phyloP scores from a whole-genome alignment of 2,888 invertebrate species.

The Abrostola tripartita region DNA sequence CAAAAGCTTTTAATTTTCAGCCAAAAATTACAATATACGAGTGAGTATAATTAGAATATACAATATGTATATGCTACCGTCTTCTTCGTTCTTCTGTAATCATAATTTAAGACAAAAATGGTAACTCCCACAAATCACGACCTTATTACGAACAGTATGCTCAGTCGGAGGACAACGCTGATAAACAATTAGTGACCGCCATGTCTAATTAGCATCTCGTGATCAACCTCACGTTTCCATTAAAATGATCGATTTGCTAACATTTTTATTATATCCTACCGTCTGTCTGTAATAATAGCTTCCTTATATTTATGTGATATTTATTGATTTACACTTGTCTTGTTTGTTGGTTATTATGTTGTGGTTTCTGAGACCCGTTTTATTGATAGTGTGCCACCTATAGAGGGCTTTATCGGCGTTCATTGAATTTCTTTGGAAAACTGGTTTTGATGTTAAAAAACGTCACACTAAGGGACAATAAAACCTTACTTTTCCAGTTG shows the following conservation, averaged over 20 bases:
- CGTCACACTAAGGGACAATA: too few relatives aligned
- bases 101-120: not conserved
- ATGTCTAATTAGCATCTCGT: conserved; percentile 38
- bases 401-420: too few relatives aligned
- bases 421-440: too few relatives aligned
- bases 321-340: conserved; percentile 32
- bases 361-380: conserved; percentile 30
- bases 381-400: conserved; percentile 19
- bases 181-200: conserved; percentile 30
- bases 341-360: conserved; percentile 37
- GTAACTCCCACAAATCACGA: not conserved
- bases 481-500: too few relatives aligned
- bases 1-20: too few relatives aligned
- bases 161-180: conserved; percentile 32
- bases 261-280: conserved; percentile 45
- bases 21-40: too few relatives aligned
- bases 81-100: not conserved
- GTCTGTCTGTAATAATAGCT: conserved; percentile 33
- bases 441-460: too few relatives aligned
- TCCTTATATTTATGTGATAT: conserved; percentile 34
- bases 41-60: too few relatives aligned
- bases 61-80: too few relatives aligned
- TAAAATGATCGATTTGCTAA: conserved; percentile 41
- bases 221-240: conserved; percentile 52
- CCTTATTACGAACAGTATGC: not conserved